These are phyloP conservation scores for Ferdinandea cuprea DNA, from an alignment of 2,888 invertebrate genomes.

Conservation along the genomic window DNA sequence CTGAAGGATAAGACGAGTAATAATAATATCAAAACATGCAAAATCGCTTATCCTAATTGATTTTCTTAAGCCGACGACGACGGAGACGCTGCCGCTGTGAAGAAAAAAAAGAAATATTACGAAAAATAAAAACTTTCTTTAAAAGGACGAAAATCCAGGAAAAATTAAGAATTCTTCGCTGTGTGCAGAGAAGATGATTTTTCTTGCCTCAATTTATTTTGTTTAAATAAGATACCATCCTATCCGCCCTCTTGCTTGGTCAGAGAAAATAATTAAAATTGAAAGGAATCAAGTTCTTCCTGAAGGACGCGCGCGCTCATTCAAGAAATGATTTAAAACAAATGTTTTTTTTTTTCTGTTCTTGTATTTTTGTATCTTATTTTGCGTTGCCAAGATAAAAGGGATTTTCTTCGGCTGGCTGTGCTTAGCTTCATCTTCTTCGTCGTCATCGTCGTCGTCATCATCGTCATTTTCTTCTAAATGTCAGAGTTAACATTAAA, in stretches of 20 bases:
- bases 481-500: slow-evolving; percentile 67
- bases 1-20: slow-evolving; percentile 38
- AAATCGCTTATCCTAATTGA: slow-evolving; percentile 73
- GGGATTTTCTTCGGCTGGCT: slow-evolving; percentile 34
- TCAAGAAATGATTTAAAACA: slow-evolving; percentile 42
- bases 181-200: neutral
- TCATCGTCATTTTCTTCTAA: slow-evolving; percentile 39
- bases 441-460: slow-evolving; percentile 9
- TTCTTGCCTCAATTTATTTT: slow-evolving; percentile 13
- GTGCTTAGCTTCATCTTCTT: slow-evolving; percentile 14
- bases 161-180: neutral
- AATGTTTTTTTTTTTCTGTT: slow-evolving; percentile 36
- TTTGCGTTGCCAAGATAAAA: slow-evolving; percentile 22
- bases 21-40: slow-evolving; percentile 56
- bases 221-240: slow-evolving; percentile 17
- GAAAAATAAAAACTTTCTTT: slow-evolving; percentile 26
- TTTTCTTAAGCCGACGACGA: slow-evolving; percentile 52
- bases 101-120: too few relatives aligned
- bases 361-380: slow-evolving; percentile 10
- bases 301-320: slow-evolving; percentile 14
- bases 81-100: too few relatives aligned
- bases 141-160: slow-evolving; percentile 14
- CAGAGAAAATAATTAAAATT: slow-evolving; percentile 70
- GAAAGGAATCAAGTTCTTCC: slow-evolving; percentile 50
- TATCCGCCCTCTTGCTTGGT: slow-evolving; percentile 7